phyloP scores from a whole-genome alignment of 2,888 invertebrate species.

The Neoaliturus tenellus region DNA sequence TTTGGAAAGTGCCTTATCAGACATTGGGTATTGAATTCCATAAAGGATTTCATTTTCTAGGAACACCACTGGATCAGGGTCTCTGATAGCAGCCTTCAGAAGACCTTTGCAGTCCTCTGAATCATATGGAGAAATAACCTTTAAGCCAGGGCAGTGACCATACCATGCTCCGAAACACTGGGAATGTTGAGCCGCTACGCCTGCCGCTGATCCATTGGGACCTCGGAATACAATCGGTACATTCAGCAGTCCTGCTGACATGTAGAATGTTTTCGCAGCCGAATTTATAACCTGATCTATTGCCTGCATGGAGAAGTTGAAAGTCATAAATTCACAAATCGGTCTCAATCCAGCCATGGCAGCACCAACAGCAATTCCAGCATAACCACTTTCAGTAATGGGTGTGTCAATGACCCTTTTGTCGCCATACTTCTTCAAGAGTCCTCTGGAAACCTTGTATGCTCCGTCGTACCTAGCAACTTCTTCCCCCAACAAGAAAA shows the following conservation, averaged over 20 bases:
- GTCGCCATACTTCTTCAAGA: slow-evolving; percentile 99
- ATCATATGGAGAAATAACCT: slow-evolving; percentile 94
- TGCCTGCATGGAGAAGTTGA: slow-evolving; percentile 98
- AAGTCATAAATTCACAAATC: slow-evolving; percentile 99
- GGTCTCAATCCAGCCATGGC: slow-evolving; percentile 93
- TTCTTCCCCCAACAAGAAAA: slow-evolving; percentile 96
- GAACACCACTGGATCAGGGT: slow-evolving; percentile 96
- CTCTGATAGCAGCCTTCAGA: slow-evolving; percentile 95
- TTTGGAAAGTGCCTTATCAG: slow-evolving; percentile 89
- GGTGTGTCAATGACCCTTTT: slow-evolving; percentile 98
- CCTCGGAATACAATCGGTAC: slow-evolving; percentile 98
- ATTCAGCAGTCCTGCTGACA: slow-evolving; percentile 92
- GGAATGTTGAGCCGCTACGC: slow-evolving; percentile 98
- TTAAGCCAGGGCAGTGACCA: slow-evolving; percentile 96
- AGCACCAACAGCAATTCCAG: slow-evolving; percentile 96
- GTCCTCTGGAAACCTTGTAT: slow-evolving; percentile 94
- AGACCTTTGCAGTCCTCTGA: slow-evolving; percentile 96
- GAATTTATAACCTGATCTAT: slow-evolving; percentile 98
- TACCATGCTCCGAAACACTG: slow-evolving; percentile 99
- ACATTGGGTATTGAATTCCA: slow-evolving; percentile 90
- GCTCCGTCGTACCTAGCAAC: slow-evolving; percentile 99
- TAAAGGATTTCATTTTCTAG: slow-evolving; percentile 98
- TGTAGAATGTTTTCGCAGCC: slow-evolving; percentile 97
- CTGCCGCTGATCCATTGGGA: slow-evolving; percentile 97
- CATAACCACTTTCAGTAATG: slow-evolving; percentile 98